Conservation (phyloP, 92 coral and sea anemone genomes). For the Parazoanthus swiftii region DNA sequence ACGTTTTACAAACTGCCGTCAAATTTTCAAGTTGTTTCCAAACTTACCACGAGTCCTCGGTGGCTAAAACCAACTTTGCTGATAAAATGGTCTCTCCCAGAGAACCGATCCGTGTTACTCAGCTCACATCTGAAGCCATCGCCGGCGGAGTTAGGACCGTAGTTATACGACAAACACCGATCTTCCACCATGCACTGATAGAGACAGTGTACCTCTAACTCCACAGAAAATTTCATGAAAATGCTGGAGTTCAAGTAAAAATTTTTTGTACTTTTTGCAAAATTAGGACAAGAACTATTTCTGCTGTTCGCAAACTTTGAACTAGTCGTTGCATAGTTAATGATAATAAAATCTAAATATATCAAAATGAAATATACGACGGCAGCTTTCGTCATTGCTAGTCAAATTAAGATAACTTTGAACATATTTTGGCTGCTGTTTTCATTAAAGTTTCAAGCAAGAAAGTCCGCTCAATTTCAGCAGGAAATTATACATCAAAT, state of each 20-base stretch:
- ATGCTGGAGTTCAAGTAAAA: neutral
- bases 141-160: neutral
- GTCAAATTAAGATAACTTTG: too few relatives aligned
- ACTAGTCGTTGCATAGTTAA: neutral
- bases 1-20: too few relatives aligned
- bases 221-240: neutral
- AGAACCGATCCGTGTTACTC: neutral
- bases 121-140: neutral
- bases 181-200: neutral
- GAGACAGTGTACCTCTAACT: conserved; percentile 7
- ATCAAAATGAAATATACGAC: neutral
- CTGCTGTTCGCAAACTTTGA: neutral
- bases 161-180: conserved; percentile 23
- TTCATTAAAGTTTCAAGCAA: too few relatives aligned
- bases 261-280: neutral
- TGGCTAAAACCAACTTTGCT: neutral
- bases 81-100: neutral
- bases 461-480: too few relatives aligned
- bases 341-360: neutral
- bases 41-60: conserved; percentile 20
- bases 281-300: conserved; percentile 5
- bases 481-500: too few relatives aligned
- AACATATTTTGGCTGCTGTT: too few relatives aligned
- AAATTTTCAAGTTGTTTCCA: too few relatives aligned
- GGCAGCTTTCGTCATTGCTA: neutral